Conservation (phyloP, 2,888 invertebrate genomes). For the Morpho helenor region DNA sequence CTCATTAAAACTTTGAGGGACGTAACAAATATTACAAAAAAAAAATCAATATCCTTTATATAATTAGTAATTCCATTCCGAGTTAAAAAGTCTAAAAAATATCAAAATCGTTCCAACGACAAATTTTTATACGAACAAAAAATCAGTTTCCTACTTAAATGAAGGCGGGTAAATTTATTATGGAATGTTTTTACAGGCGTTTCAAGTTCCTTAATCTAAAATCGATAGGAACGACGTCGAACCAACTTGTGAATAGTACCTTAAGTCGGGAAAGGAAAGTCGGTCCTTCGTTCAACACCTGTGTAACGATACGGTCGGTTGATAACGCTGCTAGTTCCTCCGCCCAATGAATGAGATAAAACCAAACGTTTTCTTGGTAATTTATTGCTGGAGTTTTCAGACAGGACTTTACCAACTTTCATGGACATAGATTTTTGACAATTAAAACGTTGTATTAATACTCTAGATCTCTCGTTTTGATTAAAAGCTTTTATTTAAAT, state of each 20-base stretch:
- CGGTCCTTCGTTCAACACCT: conserved; percentile 67
- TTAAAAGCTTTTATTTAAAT: too few species aligned
- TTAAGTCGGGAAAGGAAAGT: conserved; percentile 67
- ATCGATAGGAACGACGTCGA: conserved; percentile 71
- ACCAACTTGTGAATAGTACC: conserved; percentile 72
- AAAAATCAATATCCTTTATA: too few species aligned
- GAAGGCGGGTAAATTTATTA: conserved; percentile 61
- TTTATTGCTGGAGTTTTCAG: conserved; percentile 26
- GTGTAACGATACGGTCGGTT: conserved; percentile 60
- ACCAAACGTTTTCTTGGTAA: conserved; percentile 39
- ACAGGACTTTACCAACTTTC: conserved; percentile 11
- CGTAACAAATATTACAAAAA: too few species aligned
- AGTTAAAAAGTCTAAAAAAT: too few species aligned
- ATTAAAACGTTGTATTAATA: neutral
- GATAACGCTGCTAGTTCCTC: conserved; percentile 54
- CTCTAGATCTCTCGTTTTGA: too few species aligned
- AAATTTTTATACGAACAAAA: conserved; percentile 23
- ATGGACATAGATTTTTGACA: conserved; percentile 11
- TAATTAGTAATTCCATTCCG: too few species aligned
- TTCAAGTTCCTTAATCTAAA: conserved; percentile 75
- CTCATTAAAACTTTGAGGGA: too few species aligned
- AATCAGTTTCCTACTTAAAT: conserved; percentile 28
- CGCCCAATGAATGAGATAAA: conserved; percentile 52
- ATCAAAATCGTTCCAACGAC: neutral
- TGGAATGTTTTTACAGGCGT: conserved; percentile 70